Conservation (phyloP, 2,888 invertebrate species). For the Reticulitermes lucifugus region DNA sequence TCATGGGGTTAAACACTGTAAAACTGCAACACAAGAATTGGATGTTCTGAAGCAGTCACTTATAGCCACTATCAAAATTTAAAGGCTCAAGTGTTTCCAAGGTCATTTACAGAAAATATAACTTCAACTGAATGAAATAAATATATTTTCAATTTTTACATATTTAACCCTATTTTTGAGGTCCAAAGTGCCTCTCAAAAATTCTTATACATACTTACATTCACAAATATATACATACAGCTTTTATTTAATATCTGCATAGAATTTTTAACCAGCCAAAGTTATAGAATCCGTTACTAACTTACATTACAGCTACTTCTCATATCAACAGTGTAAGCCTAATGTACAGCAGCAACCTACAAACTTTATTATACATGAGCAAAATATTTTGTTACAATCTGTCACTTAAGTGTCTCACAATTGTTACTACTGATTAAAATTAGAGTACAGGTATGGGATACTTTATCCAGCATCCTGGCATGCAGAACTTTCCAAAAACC, state of each 20-base stretch:
- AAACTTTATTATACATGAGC: constrained; percentile 39
- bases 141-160: constrained; percentile 39
- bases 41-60: too few species aligned
- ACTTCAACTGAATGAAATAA: constrained; percentile 28
- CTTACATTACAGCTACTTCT: constrained; percentile 17
- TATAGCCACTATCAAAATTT: too few species aligned
- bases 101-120: not conserved
- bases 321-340: constrained; percentile 33
- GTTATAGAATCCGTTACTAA: constrained; percentile 19
- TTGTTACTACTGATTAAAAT: constrained; percentile 1
- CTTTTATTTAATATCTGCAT: not conserved
- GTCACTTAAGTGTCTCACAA: constrained; percentile 13
- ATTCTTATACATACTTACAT: constrained; percentile 33
- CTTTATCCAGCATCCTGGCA: too few species aligned
- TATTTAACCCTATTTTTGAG: constrained; percentile 29
- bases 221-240: constrained; percentile 38
- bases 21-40: too few species aligned
- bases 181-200: not conserved
- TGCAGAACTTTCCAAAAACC: too few species aligned
- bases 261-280: constrained; percentile 27
- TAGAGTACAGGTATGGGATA: not conserved
- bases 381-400: constrained; percentile 22
- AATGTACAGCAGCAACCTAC: constrained; percentile 34
- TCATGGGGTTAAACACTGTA: too few species aligned
- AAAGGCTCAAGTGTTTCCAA: not conserved